Evolutionary conservation across 2,113 vertebrate genomes (phyloP).

Genomic region (Callaeas wilsoni): DNA sequence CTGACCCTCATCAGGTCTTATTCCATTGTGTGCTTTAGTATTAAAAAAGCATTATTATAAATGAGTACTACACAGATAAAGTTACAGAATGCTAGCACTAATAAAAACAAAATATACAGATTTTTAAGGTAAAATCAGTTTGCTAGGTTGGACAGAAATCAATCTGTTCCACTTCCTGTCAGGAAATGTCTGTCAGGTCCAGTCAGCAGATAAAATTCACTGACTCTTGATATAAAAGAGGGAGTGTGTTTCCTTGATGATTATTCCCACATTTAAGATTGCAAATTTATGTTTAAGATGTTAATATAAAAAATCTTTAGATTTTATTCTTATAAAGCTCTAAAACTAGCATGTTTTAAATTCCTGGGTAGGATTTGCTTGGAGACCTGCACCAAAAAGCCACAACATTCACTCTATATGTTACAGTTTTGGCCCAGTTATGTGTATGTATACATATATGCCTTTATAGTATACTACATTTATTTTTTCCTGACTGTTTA

Average conservation of each 20-base stretch:
- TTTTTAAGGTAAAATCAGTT: slow-evolving; percentile 40
- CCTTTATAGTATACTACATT: not conserved
- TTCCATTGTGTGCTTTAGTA: not conserved
- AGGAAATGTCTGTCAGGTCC: not conserved
- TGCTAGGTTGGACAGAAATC: not conserved
- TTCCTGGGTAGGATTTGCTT: not conserved
- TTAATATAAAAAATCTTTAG: not conserved
- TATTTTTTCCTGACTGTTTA: not conserved
- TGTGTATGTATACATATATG: not conserved
- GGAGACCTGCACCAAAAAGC: not conserved
- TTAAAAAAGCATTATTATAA: not conserved
- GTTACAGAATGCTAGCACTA: not conserved
- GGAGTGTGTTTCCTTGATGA: not conserved
- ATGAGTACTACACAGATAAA: not conserved
- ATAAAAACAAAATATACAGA: not conserved
- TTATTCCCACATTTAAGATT: not conserved
- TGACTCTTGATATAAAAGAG: not conserved
- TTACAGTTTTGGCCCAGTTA: not conserved
- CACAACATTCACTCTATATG: not conserved
- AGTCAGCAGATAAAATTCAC: not conserved
- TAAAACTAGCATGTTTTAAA: not conserved
- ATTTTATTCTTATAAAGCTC: not conserved
- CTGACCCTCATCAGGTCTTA: not conserved
- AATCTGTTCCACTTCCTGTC: not conserved
- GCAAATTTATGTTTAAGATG: not conserved